Percentiles rank a stretch among this genome's conserved stretches.
These are phyloP conservation scores for Colaptes auratus DNA, from an alignment of 2,113 vertebrate species.

Conservation along the genomic window DNA sequence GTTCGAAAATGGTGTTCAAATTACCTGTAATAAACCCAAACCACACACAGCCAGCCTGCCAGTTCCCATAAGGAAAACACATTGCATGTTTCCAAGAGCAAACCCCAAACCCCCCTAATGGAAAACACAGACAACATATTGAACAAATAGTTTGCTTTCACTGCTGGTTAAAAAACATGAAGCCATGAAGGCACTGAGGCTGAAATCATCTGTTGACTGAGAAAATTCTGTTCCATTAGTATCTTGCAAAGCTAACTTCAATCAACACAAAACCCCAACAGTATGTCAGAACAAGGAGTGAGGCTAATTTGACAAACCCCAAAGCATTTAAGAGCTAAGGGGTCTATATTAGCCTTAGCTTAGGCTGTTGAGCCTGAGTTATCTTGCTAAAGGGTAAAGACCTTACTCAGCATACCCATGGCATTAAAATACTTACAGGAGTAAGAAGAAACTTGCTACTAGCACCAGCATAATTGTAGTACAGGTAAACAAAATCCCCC, in stretches of 20 bases:
- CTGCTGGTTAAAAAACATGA: not conserved
- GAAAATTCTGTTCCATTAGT: not conserved
- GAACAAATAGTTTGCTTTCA: constrained; percentile 8
- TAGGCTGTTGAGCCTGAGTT: not conserved
- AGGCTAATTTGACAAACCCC: not conserved
- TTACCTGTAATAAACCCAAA: not conserved
- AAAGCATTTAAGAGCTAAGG: not conserved
- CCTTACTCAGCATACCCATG: not conserved
- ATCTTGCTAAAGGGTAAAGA: not conserved
- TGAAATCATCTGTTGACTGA: not conserved
- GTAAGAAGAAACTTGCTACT: not conserved
- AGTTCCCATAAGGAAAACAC: constrained; percentile 19
- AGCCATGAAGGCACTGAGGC: not conserved
- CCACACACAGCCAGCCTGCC: not conserved
- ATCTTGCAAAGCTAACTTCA: not conserved
- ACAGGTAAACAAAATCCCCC: not conserved
- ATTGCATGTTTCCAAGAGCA: constrained; percentile 23
- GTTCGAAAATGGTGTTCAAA: not conserved
- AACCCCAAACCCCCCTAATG: constrained; percentile 23
- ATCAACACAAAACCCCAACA: not conserved
- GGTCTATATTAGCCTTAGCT: not conserved
- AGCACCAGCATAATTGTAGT: not conserved
- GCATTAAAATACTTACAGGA: not conserved
- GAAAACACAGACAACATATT: constrained; percentile 15
- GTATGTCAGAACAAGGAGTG: not conserved